phyloP scores from a whole-genome alignment of 1,140 invertebrate genomes.

The Drosophila kikkawai region DNA sequence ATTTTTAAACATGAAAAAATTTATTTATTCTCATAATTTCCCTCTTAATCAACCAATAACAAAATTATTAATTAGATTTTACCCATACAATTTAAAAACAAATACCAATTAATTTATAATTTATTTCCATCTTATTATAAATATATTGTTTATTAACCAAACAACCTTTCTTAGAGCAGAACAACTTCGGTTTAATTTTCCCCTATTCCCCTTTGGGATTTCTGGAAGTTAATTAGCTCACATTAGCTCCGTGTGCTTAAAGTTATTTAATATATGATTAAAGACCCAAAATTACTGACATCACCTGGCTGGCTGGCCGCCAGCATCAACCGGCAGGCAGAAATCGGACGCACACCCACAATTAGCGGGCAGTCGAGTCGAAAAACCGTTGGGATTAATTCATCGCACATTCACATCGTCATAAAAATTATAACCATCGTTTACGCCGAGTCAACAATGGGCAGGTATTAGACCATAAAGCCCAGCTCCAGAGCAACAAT shows the following conservation, averaged over 20 bases:
- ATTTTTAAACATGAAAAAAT: too few relatives aligned
- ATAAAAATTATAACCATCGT: constrained; percentile 49
- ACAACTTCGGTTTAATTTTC: neutral
- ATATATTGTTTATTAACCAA: neutral
- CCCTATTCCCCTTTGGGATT: constrained; percentile 2
- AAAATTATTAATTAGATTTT: neutral
- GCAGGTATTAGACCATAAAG: constrained; percentile 61
- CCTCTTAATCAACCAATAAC: too few relatives aligned
- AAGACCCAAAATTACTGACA: constrained; percentile 45
- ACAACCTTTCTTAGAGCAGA: neutral
- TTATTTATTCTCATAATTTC: too few relatives aligned
- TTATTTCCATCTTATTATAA: neutral
- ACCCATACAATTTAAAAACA: too few relatives aligned
- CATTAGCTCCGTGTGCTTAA: constrained; percentile 33
- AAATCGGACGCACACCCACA: constrained; percentile 44
- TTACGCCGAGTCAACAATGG: constrained; percentile 68
- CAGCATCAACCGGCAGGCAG: constrained; percentile 27
- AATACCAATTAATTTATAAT: neutral
- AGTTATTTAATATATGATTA: constrained; percentile 58
- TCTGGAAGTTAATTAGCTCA: constrained; percentile 29
- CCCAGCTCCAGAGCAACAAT: constrained; percentile 40
- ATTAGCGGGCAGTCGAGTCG: constrained; percentile 43
- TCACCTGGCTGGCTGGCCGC: constrained; percentile 17
- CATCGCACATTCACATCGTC: constrained; percentile 51
- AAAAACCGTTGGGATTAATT: constrained; percentile 55